phyloP scores from a whole-genome alignment of 1,140 invertebrate genomes.

The Drosophila sproati region DNA sequence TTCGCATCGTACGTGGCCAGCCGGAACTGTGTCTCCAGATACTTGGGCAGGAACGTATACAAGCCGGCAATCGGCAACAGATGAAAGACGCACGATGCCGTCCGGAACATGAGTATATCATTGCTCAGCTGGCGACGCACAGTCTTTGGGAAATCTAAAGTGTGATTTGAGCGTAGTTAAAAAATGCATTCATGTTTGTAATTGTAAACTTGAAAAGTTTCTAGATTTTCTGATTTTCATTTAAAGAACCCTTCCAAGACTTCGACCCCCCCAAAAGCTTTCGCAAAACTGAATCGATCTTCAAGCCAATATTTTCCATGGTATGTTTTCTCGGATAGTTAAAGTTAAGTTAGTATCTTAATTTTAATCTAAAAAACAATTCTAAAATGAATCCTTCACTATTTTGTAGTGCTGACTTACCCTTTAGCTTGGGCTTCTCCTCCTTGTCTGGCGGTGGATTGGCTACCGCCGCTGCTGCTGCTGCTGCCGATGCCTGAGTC shows the following conservation, averaged over 20 bases:
- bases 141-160: constrained; percentile 93
- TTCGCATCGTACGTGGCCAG: constrained; percentile 94
- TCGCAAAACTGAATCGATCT: too few relatives aligned
- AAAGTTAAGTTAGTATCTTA: too few relatives aligned
- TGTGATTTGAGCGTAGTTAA: too few relatives aligned
- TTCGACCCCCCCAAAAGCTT: too few relatives aligned
- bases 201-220: too few relatives aligned
- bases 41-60: constrained; percentile 97
- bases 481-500: constrained; percentile 16
- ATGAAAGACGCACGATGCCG: constrained; percentile 94
- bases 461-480: constrained; percentile 9
- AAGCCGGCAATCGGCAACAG: constrained; percentile 95
- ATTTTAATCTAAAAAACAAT: too few relatives aligned
- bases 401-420: constrained; percentile 23
- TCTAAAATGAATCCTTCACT: too few relatives aligned
- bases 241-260: too few relatives aligned
- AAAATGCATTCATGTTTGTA: too few relatives aligned
- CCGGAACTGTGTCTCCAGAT: constrained; percentile 95
- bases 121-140: constrained; percentile 94
- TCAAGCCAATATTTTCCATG: too few relatives aligned
- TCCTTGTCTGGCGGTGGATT: constrained; percentile 49
- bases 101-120: constrained; percentile 95
- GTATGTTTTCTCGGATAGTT: too few relatives aligned
- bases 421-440: constrained; percentile 77
- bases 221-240: too few relatives aligned